phyloP scores from a whole-genome alignment of 2,113 vertebrate genomes.

The Procavia capensis region DNA sequence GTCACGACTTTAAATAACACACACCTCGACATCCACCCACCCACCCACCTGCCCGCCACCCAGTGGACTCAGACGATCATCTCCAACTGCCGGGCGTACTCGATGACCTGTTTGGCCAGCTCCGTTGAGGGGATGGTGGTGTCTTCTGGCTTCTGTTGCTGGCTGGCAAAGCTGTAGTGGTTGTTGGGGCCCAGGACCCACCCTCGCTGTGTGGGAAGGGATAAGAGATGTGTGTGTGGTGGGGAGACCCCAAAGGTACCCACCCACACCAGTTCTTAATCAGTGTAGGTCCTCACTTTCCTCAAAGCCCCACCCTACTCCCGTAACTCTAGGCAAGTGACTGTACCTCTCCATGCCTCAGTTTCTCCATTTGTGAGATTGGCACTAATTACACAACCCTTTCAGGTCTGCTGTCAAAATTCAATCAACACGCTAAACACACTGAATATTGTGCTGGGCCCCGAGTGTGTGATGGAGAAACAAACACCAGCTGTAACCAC shows the following conservation, averaged over 20 bases:
- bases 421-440: background rate
- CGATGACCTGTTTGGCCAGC: constrained; percentile 95
- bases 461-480: background rate
- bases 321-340: background rate
- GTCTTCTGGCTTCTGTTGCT: constrained; percentile 95
- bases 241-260: background rate
- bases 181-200: constrained; percentile 92
- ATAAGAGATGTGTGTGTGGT: background rate
- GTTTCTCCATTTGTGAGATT: background rate
- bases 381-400: background rate
- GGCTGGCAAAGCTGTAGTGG: constrained; percentile 93
- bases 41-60: background rate
- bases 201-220: constrained; percentile 88
- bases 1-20: background rate
- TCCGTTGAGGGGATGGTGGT: constrained; percentile 95
- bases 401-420: background rate
- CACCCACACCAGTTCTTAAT: background rate
- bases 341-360: background rate
- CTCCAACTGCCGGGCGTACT: constrained; percentile 96
- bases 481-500: background rate
- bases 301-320: background rate
- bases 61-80: constrained; percentile 92
- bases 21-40: no score
- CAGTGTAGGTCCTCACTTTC: background rate
- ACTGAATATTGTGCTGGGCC: background rate